phyloP scores from a whole-genome alignment of 2,888 invertebrate species.

The Cheilosia scutellata region DNA sequence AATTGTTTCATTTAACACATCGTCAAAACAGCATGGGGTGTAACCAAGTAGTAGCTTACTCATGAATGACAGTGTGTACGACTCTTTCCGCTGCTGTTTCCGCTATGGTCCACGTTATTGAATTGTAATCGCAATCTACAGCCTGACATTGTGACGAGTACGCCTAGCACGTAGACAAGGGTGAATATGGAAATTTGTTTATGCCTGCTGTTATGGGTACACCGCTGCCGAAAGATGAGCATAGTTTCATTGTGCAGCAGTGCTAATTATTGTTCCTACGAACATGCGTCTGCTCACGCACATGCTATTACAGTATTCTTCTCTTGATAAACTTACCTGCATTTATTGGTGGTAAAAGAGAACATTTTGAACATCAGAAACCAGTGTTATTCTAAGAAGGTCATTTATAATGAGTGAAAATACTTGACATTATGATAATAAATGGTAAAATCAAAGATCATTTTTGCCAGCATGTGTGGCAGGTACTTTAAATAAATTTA shows the following conservation, averaged over 20 bases:
- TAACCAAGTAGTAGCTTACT: conserved; percentile 18
- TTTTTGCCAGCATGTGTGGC: conserved; percentile 13
- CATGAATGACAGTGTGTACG: conserved; percentile 16
- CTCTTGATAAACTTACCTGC: conserved; percentile 36
- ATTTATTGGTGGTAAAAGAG: conserved; percentile 15
- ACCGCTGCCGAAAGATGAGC: conserved; percentile 2
- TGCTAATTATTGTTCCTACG: conserved; percentile 26
- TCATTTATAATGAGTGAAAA: conserved; percentile 2
- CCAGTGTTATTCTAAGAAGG: conserved; percentile 42
- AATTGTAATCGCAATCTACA: conserved; percentile 10
- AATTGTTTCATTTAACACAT: conserved; percentile 41
- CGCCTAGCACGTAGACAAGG: conserved; percentile 41
- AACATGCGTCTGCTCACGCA: conserved; percentile 19
- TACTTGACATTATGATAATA: not conserved
- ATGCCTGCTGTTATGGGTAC: not conserved
- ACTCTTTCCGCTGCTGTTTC: conserved; percentile 14
- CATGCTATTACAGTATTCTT: conserved; percentile 4
- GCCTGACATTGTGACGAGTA: conserved; percentile 26
- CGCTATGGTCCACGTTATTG: conserved; percentile 50
- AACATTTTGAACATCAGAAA: not conserved
- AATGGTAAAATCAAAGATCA: conserved; percentile 14
- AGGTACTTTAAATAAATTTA: not conserved
- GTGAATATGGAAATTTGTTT: conserved; percentile 53
- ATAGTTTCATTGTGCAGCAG: conserved; percentile 4
- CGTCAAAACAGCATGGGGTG: conserved; percentile 43